phyloP scores from a whole-genome alignment of 1,140 invertebrate genomes.

The Drosophila miranda region DNA sequence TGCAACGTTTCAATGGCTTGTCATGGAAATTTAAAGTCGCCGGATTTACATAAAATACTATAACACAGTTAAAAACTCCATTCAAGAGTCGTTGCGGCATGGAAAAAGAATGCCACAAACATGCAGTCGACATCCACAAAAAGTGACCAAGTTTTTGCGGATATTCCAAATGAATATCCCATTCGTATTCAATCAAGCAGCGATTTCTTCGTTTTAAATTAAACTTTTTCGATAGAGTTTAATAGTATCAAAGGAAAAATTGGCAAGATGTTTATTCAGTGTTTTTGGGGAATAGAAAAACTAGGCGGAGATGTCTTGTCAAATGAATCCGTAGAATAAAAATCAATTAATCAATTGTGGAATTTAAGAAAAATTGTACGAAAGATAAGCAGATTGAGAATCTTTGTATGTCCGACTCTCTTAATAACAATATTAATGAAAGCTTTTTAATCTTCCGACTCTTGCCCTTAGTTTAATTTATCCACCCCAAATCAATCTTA shows the following conservation, averaged over 20 bases:
- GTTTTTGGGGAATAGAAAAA: too few species aligned
- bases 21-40: conserved; percentile 56
- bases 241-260: too few species aligned
- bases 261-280: too few species aligned
- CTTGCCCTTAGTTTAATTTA: background rate
- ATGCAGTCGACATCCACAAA: conserved; percentile 13
- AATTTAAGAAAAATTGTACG: too few species aligned
- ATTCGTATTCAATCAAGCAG: conserved; percentile 8
- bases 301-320: too few species aligned
- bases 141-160: conserved; percentile 17
- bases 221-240: background rate
- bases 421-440: too few species aligned
- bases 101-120: conserved; percentile 7
- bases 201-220: conserved; percentile 12
- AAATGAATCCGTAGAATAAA: too few species aligned
- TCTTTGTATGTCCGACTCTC: too few species aligned
- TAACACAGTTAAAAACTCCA: conserved; percentile 14
- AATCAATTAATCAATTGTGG: too few species aligned
- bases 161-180: background rate
- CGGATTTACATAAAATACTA: conserved; percentile 57
- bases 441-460: too few species aligned
- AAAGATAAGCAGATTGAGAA: too few species aligned
- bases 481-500: conserved; percentile 19
- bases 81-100: conserved; percentile 18
- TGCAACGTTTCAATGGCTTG: conserved; percentile 55